Conservation (phyloP, 2,113 vertebrate species). For the Oxyruncus cristatus region DNA sequence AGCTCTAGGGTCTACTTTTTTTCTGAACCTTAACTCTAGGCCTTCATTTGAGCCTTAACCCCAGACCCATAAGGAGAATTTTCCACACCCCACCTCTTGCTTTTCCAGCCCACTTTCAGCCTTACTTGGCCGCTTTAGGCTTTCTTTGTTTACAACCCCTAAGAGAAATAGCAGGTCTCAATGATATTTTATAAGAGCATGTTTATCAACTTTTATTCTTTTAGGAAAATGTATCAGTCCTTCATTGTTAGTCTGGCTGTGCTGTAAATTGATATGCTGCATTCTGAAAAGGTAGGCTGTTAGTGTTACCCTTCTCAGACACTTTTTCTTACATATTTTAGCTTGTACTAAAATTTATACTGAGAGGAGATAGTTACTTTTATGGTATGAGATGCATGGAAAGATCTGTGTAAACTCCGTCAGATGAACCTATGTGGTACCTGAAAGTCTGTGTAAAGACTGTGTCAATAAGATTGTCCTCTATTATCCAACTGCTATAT, state of each 20-base stretch:
- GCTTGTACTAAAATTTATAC: not conserved
- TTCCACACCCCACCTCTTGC: not conserved
- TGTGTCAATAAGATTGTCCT: not conserved
- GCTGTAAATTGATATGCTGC: not conserved
- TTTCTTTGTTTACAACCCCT: not conserved
- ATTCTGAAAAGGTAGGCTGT: not conserved
- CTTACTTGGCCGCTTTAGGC: not conserved
- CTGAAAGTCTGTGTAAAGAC: not conserved
- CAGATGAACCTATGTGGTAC: not conserved
- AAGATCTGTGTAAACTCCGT: not conserved
- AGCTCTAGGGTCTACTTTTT: not conserved
- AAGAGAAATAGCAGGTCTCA: not conserved
- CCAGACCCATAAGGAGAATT: not conserved
- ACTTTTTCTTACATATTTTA: not conserved
- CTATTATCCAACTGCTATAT: not conserved
- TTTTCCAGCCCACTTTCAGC: not conserved
- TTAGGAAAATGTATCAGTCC: not conserved
- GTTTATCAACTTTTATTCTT: not conserved
- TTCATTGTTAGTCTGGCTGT: not conserved
- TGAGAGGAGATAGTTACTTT: not conserved
- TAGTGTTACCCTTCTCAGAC: not conserved
- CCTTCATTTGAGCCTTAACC: not conserved
- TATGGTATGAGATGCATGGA: not conserved
- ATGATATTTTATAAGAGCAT: not conserved
- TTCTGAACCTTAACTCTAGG: not conserved